A percentile compares a stretch with the other conserved stretches of the same genome.
These are phyloP conservation scores for Acanthurus lineatus DNA, from an alignment of 2,797 vertebrate species.

Conservation along the genomic window DNA sequence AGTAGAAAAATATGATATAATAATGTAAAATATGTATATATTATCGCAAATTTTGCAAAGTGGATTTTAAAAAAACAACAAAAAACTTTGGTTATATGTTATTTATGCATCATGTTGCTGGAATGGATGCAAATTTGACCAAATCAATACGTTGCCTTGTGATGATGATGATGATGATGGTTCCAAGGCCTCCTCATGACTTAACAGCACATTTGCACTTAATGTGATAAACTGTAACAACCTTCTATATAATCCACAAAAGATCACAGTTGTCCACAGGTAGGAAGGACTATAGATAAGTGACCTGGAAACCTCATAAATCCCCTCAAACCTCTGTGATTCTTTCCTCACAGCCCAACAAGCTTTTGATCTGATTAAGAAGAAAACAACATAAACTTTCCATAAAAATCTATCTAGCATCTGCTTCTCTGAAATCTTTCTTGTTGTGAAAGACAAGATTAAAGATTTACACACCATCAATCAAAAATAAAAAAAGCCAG, in stretches of 20 bases:
- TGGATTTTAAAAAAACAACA: not conserved
- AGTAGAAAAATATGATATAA: not conserved
- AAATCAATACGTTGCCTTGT: not conserved
- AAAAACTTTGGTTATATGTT: not conserved
- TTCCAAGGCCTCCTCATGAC: not conserved
- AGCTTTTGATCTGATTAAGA: slow-evolving; percentile 1
- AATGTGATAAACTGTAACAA: slow-evolving; percentile 2
- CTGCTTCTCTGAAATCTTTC: slow-evolving; percentile 11
- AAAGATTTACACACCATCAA: slow-evolving; percentile 32
- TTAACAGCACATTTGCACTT: slow-evolving; percentile 1
- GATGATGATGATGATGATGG: not conserved
- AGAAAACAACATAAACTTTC: slow-evolving; percentile 8
- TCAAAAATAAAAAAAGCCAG: slow-evolving; percentile 16
- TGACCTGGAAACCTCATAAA: slow-evolving; percentile 17
- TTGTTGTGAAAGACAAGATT: slow-evolving; percentile 20
- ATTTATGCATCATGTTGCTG: not conserved
- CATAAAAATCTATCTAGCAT: slow-evolving; percentile 15
- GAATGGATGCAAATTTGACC: not conserved
- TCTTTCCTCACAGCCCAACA: not conserved
- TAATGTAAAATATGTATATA: not conserved
- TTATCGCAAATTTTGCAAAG: not conserved
- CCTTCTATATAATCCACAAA: slow-evolving; percentile 28
- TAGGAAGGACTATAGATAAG: slow-evolving; percentile 4
- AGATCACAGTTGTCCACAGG: slow-evolving; percentile 2
- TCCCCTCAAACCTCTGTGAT: not conserved